Base-by-base conservation (phyloP, 37 sponge, comb jelly and placozoan species). In the Beroe forskalii region DNA sequence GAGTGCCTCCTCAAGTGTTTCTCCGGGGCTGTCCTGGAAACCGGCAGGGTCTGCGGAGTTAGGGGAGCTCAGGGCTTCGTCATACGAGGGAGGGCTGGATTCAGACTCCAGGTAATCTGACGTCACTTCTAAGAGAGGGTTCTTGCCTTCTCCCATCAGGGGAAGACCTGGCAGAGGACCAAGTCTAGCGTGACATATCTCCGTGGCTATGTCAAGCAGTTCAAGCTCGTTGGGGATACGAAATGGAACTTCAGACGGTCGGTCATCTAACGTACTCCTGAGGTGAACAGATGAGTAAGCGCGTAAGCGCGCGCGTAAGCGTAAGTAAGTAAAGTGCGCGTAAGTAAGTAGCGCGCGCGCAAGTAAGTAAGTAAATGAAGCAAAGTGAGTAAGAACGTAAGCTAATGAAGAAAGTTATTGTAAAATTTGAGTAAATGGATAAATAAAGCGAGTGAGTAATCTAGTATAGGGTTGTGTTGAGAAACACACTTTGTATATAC, bases 201-300 rank as follows among this genome's bases (percentile, higher is more conserved):
- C 33, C 0, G 72, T 69, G 17, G 72, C 72, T 69, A 69, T 32
- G 55, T 80, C 86, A 0, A 80, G 25, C 0, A 80, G 48, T 43
- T 80, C 86, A 1, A 80, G 25, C 44, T 80, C 86, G 44, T 41
- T 80, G 23, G 86, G 86, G 23, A 80, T 44, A 44, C 55, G 44
- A 27, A 80, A 80, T 23, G 86, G 86, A 8, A 80, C 86, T 30
- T 80, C 86, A 0, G 86, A 44, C 55, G 86, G 86, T 27, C 86
- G 12, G 28, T 42, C 86, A 37, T 69, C 72, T 17, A 32, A 19
- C 72, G 32, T 69, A 37, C 32, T 32, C 72, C 72, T 69, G 72
- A 24, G n/a, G 23, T 23, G 6, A 63, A 28, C 25, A 28, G 60
- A 28, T 63, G 66, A 3, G n/a, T 63, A 63, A 20, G n/a, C 66